Percentiles rank a stretch among this genome's conserved stretches.
phyloP scores from a whole-genome alignment of 2,888 invertebrate species.

The Rhorus exstirpatorius region DNA sequence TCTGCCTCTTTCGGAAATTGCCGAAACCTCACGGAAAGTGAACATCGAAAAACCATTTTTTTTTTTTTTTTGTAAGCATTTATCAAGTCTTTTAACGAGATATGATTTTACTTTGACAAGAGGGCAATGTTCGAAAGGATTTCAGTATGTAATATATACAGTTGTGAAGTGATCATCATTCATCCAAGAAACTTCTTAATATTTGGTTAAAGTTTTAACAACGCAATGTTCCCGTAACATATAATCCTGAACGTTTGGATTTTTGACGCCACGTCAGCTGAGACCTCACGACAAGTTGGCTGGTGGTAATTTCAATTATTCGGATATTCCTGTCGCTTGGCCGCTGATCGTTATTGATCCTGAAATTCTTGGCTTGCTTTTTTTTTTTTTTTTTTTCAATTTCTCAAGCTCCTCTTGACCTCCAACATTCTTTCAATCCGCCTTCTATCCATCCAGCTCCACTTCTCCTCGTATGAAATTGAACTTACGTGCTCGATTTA shows the following conservation, averaged over 20 bases:
- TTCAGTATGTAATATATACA: neutral
- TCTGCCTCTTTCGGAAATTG: neutral
- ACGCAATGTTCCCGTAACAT: neutral
- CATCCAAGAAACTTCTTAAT: neutral
- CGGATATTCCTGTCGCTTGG: no score
- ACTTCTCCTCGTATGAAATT: neutral
- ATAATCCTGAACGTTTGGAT: neutral
- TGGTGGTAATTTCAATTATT: no score
- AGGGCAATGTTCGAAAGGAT: neutral
- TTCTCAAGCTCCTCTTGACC: neutral
- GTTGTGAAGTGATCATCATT: no score
- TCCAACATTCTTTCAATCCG: no score
- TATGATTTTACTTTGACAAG: neutral
- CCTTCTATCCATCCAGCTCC: neutral
- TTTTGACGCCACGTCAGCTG: neutral
- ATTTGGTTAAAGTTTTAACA: no score
- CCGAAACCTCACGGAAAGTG: constrained; percentile 17
- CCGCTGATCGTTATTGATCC: constrained; percentile 6
- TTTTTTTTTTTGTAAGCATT: neutral
- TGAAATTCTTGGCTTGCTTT: neutral
- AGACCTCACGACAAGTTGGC: no score
- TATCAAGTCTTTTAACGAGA: neutral
- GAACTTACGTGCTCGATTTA: constrained; percentile 45
- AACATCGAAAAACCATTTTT: neutral
- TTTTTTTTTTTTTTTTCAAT: neutral